Base-by-base conservation (phyloP, 2,888 invertebrate species). In the Drosophila antonietae region DNA sequence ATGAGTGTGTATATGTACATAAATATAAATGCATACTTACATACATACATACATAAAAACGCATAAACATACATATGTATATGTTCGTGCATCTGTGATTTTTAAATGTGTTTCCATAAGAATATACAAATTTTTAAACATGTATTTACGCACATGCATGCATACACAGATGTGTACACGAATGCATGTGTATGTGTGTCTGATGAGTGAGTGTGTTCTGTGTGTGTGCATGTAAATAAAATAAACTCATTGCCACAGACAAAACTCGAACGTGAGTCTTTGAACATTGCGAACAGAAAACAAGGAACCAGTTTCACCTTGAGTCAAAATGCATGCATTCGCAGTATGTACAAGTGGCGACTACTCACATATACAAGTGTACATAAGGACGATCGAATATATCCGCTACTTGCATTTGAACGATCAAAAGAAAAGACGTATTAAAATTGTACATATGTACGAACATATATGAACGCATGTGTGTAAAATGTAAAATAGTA, bases 291-390 rank as follows among this genome's bases (percentile, higher is more conserved):
- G 81, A 88, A 85, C 66, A 86, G 71, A 83, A 83, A 78, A 88
- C 81, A 88, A 86, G 89, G 85, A 86, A 86, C 89, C 84, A 89
- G 87, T 80, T 89, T 86, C 84, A 86, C 89, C 85, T 89, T 86
- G 85, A 85, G 86, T 75, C 61, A 68, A 65, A 62, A 64, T 75
- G 64, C 62, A 58, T 57, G 55, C 43, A 52, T 57, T 63, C 43
- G 60, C 60, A 69, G 31, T 18, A 62, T 70, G 43, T 52, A n/a
- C 46, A 35, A 44, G 31, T 33, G 31, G n/a, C 31, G 18, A 31
- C 31, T 52, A 57, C 28, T 6, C 28, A 58, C 57, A 57, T 20
- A 51, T 60, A 68, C 47, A 66, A 57, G 53, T 53, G 41, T 23
- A 51, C 44, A 62, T 53, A 46, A 65, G 46, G 67, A 73, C 56